Percentiles rank a stretch among this genome's conserved stretches.
Evolutionary conservation across 2,888 invertebrate species (phyloP).

Genomic region (Taenaris catops): DNA sequence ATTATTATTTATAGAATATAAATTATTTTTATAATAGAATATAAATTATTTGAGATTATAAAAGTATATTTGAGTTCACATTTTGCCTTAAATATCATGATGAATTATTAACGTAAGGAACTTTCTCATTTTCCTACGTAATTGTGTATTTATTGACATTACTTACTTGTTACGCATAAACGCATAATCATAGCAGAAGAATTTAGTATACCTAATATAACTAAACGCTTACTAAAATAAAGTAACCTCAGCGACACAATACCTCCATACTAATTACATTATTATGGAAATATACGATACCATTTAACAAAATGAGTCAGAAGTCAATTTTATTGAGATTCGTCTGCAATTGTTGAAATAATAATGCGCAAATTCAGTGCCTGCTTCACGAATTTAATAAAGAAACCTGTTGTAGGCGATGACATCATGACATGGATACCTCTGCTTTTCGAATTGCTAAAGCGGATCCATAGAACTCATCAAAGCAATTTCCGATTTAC

Average conservation of each 20-base stretch:
- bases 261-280: conserved; percentile 2
- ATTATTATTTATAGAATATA: too few relatives aligned
- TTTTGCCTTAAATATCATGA: too few relatives aligned
- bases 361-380: conserved; percentile 5
- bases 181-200: too few relatives aligned
- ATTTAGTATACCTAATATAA: too few relatives aligned
- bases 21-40: too few relatives aligned
- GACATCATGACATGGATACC: conserved; percentile 16
- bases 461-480: conserved; percentile 8
- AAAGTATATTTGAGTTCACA: too few relatives aligned
- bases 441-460: conserved; percentile 12
- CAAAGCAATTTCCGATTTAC: conserved; percentile 5
- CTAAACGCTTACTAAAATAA: too few relatives aligned
- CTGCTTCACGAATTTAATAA: conserved; percentile 15
- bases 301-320: conserved; percentile 9
- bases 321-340: conserved; percentile 8
- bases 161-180: too few relatives aligned
- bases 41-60: too few relatives aligned
- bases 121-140: too few relatives aligned
- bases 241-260: neutral
- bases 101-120: too few relatives aligned
- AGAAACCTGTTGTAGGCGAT: conserved; percentile 12
- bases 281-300: conserved; percentile 6
- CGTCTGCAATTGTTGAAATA: conserved; percentile 5
- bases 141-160: too few relatives aligned